phyloP scores from a whole-genome alignment of 1,140 invertebrate genomes.

The Nasonia vitripennis region DNA sequence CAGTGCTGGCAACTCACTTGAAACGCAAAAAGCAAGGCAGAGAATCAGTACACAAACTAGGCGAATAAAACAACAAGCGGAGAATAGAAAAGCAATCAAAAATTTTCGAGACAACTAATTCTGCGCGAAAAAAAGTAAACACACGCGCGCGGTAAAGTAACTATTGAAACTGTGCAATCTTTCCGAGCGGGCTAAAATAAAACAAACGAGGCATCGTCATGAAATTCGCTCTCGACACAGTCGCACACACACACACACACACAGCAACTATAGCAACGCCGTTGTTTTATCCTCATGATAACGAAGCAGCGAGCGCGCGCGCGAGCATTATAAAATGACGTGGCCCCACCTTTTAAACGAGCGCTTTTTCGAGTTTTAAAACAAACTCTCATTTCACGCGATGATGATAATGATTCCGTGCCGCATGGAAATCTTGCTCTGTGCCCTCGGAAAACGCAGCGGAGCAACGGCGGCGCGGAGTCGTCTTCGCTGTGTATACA shows the following conservation, averaged over 20 bases:
- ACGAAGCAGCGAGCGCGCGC: background rate
- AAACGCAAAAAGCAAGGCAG: background rate
- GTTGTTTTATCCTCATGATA: constrained; percentile 43
- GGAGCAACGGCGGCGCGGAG: background rate
- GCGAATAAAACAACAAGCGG: background rate
- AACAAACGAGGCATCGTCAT: constrained; percentile 33
- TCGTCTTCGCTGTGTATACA: constrained; percentile 30
- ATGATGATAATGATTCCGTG: constrained; percentile 56
- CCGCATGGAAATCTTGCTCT: constrained; percentile 47
- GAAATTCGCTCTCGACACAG: constrained; percentile 27
- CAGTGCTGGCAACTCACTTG: constrained; percentile 10
- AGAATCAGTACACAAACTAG: constrained; percentile 3
- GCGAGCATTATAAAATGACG: constrained; percentile 46
- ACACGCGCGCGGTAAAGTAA: background rate
- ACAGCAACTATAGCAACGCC: constrained; percentile 1
- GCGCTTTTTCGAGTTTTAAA: constrained; percentile 51
- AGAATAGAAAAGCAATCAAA: constrained; percentile 12
- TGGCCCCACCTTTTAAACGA: constrained; percentile 40
- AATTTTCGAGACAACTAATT: constrained; percentile 9
- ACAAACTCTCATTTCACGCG: constrained; percentile 52
- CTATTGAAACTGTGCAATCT: constrained; percentile 16
- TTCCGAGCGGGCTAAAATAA: background rate
- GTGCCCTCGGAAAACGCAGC: background rate
- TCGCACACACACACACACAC: background rate
- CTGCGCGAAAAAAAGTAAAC: background rate